Evolutionary conservation across 2,888 invertebrate species (phyloP).

Genomic region (Philhelius pedissequus): DNA sequence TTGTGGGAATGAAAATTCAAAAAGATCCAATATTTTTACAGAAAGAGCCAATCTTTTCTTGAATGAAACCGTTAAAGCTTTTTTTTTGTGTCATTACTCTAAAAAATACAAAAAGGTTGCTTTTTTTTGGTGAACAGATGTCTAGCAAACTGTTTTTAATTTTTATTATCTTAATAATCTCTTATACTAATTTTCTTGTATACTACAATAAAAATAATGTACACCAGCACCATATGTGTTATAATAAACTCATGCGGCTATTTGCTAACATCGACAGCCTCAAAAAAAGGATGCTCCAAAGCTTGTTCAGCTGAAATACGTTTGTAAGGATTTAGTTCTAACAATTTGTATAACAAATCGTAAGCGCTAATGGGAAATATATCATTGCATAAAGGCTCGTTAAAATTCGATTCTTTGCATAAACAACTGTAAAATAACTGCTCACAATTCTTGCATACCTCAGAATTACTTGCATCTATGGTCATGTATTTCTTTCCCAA

Average conservation of each 20-base stretch:
- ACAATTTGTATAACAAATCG: constrained; percentile 84
- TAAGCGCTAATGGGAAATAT: constrained; percentile 86
- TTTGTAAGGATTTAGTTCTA: constrained; percentile 88
- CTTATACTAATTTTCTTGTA: not conserved
- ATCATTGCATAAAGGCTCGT: constrained; percentile 75
- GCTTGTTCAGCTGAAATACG: constrained; percentile 88
- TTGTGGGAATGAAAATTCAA: too few species aligned
- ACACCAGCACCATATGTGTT: not conserved
- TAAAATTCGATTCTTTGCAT: constrained; percentile 75
- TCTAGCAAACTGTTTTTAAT: not conserved
- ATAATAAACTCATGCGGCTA: not conserved
- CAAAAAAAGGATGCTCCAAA: constrained; percentile 87
- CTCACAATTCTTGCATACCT: constrained; percentile 77
- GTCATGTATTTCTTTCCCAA: constrained; percentile 70
- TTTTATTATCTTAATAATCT: not conserved
- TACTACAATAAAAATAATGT: not conserved
- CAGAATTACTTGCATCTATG: constrained; percentile 71
- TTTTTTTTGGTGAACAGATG: too few species aligned
- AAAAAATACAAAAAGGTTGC: too few species aligned
- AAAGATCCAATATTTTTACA: too few species aligned
- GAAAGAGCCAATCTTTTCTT: too few species aligned
- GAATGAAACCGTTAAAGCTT: too few species aligned
- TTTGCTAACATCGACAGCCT: constrained; percentile 38
- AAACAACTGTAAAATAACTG: constrained; percentile 78
- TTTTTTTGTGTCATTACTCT: too few species aligned